Evolutionary conservation across 2,888 invertebrate species (phyloP), one percentile per base, ranked within the genome.

Genomic region (Ptilodon capucinus): DNA sequence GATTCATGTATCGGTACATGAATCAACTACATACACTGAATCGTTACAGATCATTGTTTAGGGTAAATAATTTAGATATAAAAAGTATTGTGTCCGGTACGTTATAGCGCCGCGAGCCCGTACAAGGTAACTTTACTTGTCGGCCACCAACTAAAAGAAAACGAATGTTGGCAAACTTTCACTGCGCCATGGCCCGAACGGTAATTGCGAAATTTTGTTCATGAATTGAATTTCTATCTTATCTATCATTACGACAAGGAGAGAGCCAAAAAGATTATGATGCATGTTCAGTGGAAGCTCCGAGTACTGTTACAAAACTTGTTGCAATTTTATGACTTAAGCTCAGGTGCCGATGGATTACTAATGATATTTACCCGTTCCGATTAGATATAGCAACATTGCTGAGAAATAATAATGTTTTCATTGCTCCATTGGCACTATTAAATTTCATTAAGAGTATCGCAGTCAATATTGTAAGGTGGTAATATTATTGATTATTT

Each of bases 81-180:
- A 13, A 38, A 48, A 35, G 44, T 39, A 40, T 42, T 43, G 46
- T 50, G 40, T 43, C 34, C 38, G 38, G 32, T 43, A 48, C 35
- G 43, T 48, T 28, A 18, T 39, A 52, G 46, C 49, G 41, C 46
- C 28, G 46, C 38, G 14, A 51, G 40, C 51, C 56, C 48, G 32
- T 51, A 54, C 60, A 64, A 61, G 62, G 63, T 70, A 66, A 64
- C 52, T 64, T 64, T 61, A 62, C 53, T 62, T 51, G 51, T 48
- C 48, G 45, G 48, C 46, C 52, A 44, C 35, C 60, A 61, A 71
- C 68, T 68, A 74, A 78, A 83, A 76, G 73, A 79, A 84, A 82
- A 81, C 71, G 71, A 80, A 76, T 75, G 72, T 76, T 68, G 63
- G 71, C 68, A 68, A 74, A 82, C 88, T 88, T 89, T 88, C 88